These are phyloP conservation scores for Hylomyscus alleni DNA, from an alignment of 2,797 vertebrate genomes.

Conservation along the genomic window DNA sequence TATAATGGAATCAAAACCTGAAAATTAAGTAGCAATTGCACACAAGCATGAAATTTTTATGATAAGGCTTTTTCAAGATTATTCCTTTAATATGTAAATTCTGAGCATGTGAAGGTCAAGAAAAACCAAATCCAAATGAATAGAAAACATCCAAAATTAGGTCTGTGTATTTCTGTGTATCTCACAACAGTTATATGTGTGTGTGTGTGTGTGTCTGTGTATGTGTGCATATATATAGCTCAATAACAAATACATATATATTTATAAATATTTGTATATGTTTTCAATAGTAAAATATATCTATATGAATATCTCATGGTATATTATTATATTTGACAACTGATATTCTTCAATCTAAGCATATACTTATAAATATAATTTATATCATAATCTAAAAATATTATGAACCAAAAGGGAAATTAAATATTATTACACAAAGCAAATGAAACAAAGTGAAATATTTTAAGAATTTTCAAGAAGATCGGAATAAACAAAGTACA, in stretches of 20 bases:
- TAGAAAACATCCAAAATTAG: background rate
- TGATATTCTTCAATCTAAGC: background rate
- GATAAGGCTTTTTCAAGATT: background rate
- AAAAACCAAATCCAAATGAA: background rate
- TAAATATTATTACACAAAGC: background rate
- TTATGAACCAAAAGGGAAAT: background rate
- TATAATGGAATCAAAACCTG: background rate
- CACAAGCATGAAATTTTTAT: background rate
- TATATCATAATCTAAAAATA: background rate
- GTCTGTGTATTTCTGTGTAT: background rate
- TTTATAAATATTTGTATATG: background rate
- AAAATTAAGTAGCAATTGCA: background rate
- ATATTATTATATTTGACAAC: background rate
- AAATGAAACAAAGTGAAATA: background rate
- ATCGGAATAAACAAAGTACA: too few relatives aligned
- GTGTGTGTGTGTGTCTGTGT: too few relatives aligned
- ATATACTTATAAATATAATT: background rate
- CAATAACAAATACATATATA: too few relatives aligned
- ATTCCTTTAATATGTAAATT: background rate
- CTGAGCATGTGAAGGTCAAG: background rate
- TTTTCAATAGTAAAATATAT: background rate
- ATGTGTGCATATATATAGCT: too few relatives aligned
- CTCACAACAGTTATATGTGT: background rate
- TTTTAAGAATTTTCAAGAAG: background rate
- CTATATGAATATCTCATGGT: background rate